Base-by-base conservation (phyloP, 2,888 invertebrate genomes). In the Sesamia inferens region DNA sequence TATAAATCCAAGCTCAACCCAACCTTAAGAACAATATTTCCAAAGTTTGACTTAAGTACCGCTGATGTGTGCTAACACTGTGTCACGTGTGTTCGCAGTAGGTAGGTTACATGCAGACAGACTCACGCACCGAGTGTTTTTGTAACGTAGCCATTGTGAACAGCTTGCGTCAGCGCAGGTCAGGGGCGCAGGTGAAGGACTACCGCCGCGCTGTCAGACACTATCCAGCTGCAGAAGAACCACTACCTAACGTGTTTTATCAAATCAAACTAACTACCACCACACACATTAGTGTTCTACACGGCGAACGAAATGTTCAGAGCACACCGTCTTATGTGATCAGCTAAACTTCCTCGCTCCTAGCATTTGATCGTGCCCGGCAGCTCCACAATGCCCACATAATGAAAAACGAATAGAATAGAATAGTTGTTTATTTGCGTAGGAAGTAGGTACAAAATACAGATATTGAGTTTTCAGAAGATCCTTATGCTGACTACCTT, bases 111-210 rank as follows among this genome's bases (percentile, higher is more conserved):
- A 14, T 14, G 31, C 51, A n/a, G 8, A 16, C 16, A 51, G 64
- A 22, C 11, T 0, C 11, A 47, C 16, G 39, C 39, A 31, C 14
- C 31, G 8, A 42, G 24, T 24, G n/a, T 31, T n/a, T 47, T 66
- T 54, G 51, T 62, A 24, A 58, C 31, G 61, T 47, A 39, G 51
- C n/a, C 39, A 31, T 68, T 47, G 54, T 22, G 71, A 42, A 11
- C 22, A 19, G 51, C 22, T 77, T 76, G 78, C 82, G 70, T 82
- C 82, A 82, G 68, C 66, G 59, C 55, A 58, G 51, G 68, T 82
- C 78, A 69, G 69, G 81, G 69, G 64, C 59, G 82, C 77, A 64
- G 68, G 78, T 55, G 62, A 55, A 67, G 48, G 19, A 24, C 0
- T 6, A 5, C 5, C 14, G 19, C 31, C 7, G 77, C 14, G 19